phyloP scores from a whole-genome alignment of 2,888 invertebrate genomes.

The Eupithecia subfuscata region DNA sequence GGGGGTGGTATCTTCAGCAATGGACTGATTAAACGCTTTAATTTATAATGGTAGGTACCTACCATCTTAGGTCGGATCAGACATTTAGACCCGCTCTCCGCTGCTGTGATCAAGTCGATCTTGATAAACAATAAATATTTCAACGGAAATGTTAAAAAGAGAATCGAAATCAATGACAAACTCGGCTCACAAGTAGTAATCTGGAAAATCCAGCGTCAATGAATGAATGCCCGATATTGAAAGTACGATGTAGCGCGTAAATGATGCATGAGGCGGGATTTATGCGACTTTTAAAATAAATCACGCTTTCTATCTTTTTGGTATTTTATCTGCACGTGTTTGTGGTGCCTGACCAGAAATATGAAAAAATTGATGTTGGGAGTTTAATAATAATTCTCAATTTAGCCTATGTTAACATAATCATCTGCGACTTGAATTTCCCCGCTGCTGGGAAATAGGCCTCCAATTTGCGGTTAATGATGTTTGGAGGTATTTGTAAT shows the following conservation, averaged over 20 bases:
- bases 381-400: neutral
- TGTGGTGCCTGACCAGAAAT: neutral
- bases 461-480: neutral
- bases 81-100: too few species aligned
- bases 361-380: neutral
- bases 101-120: neutral
- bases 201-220: constrained; percentile 56
- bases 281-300: constrained; percentile 32
- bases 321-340: neutral
- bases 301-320: neutral
- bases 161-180: constrained; percentile 59
- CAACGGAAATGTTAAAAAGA: neutral
- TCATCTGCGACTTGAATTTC: neutral
- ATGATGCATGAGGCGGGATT: constrained; percentile 50
- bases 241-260: constrained; percentile 51
- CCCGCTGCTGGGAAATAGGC: neutral
- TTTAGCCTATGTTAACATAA: neutral
- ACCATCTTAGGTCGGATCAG: too few species aligned
- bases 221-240: constrained; percentile 52
- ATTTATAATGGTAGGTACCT: too few species aligned
- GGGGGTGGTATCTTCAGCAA: too few species aligned
- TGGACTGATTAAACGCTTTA: too few species aligned
- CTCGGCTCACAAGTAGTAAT: constrained; percentile 68
- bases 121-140: neutral
- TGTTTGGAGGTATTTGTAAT: neutral